A percentile compares a stretch with the other conserved stretches of the same genome.
phyloP scores from a whole-genome alignment of 2,797 vertebrate species.

The Anguilla anguilla region DNA sequence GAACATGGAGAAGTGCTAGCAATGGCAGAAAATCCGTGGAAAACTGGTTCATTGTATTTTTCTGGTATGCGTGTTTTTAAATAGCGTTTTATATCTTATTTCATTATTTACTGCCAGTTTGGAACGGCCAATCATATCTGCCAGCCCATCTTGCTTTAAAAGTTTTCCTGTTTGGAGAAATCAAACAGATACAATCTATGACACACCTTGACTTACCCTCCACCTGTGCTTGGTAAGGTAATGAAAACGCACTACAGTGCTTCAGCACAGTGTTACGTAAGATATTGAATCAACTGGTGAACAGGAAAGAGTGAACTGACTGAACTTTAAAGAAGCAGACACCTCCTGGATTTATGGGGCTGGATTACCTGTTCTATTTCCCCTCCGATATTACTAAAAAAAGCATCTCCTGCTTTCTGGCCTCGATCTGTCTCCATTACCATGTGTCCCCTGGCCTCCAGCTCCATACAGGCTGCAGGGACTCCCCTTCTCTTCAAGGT shows the following conservation, averaged over 20 bases:
- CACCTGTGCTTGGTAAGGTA: neutral
- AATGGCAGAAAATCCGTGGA: neutral
- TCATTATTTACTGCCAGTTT: no score
- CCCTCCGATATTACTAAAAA: conserved; percentile 47
- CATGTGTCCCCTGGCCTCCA: conserved; percentile 48
- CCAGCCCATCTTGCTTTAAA: no score
- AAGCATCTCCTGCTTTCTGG: conserved; percentile 46
- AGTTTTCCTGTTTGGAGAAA: neutral
- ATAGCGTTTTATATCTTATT: no score
- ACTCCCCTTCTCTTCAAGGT: conserved; percentile 67
- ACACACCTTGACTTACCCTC: neutral
- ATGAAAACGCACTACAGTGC: neutral
- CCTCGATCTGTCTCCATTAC: conserved; percentile 60
- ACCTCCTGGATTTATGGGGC: conserved; percentile 39
- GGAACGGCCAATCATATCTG: no score
- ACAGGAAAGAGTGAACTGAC: neutral
- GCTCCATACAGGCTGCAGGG: conserved; percentile 59
- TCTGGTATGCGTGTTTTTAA: no score
- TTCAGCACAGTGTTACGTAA: neutral
- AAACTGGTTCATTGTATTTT: no score
- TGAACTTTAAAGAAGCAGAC: conserved; percentile 11
- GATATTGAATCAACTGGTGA: neutral
- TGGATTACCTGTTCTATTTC: conserved; percentile 47
- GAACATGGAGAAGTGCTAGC: neutral
- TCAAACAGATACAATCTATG: neutral